A percentile compares a stretch with the other conserved stretches of the same genome.
Evolutionary conservation across 2,113 vertebrate species (phyloP).

Genomic region (Trichechus manatus): DNA sequence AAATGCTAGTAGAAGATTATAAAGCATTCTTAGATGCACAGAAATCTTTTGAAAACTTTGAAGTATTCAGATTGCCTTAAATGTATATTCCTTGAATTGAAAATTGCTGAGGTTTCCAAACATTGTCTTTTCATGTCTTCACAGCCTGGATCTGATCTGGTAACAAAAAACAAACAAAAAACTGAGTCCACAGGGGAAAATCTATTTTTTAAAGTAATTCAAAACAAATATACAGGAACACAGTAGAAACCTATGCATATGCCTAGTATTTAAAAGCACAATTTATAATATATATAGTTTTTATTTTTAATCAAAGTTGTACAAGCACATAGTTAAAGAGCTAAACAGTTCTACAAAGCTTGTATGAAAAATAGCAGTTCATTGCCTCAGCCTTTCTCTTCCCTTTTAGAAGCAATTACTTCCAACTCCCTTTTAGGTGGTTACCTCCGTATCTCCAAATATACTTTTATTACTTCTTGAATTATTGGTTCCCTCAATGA

Average conservation of each 20-base stretch:
- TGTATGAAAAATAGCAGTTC: neutral
- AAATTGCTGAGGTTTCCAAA: constrained; percentile 70
- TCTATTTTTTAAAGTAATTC: constrained; percentile 52
- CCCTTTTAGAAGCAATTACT: neutral
- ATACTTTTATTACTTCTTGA: constrained; percentile 1
- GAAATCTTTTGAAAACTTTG: constrained; percentile 67
- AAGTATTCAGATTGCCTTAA: constrained; percentile 72
- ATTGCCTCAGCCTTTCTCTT: neutral
- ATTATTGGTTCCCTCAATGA: neutral
- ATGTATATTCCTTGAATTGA: constrained; percentile 57
- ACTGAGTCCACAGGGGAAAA: neutral
- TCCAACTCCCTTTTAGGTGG: neutral
- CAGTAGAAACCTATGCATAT: neutral
- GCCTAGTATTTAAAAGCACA: neutral
- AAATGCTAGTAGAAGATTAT: constrained; percentile 75
- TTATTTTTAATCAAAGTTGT: neutral
- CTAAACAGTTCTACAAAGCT: neutral
- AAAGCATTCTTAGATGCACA: constrained; percentile 65
- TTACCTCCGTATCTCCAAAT: neutral
- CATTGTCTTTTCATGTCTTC: constrained; percentile 89
- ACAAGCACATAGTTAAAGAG: neutral
- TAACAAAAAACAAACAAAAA: constrained; percentile 79
- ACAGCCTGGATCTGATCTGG: constrained; percentile 91
- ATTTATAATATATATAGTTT: neutral
- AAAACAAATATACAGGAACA: neutral